These are phyloP conservation scores for Heterohyrax brucei DNA, from an alignment of 2,797 vertebrate species.

Conservation along the genomic window DNA sequence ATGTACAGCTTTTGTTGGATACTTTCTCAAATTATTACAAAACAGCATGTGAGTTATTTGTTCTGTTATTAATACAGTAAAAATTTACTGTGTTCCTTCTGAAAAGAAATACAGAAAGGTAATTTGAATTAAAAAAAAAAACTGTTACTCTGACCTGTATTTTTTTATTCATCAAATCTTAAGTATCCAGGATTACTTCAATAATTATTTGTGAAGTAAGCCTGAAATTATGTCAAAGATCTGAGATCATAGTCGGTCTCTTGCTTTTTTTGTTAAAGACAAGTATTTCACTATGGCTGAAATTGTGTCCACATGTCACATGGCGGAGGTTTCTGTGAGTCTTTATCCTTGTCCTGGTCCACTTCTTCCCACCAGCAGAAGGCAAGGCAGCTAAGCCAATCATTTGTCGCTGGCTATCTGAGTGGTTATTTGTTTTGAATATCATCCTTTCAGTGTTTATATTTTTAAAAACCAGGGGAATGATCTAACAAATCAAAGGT, in stretches of 20 bases:
- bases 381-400: background rate
- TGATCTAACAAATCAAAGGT: background rate
- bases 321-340: background rate
- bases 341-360: background rate
- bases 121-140: background rate
- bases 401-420: background rate
- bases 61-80: constrained; percentile 13
- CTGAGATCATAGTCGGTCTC: background rate
- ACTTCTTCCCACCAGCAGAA: background rate
- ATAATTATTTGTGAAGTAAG: constrained; percentile 40
- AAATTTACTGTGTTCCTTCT: constrained; percentile 15
- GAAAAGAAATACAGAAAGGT: constrained; percentile 11
- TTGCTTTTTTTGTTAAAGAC: background rate
- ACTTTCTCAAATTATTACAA: constrained; percentile 45
- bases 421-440: constrained; percentile 25
- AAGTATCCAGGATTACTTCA: constrained; percentile 25
- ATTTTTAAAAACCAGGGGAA: constrained; percentile 46
- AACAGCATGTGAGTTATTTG: background rate
- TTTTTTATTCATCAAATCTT: constrained; percentile 51
- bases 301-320: background rate
- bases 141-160: background rate
- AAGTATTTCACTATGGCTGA: background rate
- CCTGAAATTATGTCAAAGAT: constrained; percentile 24
- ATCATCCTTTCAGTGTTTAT: background rate
- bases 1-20: background rate